Conservation (phyloP, 2,113 vertebrate genomes). For the Hiodon alosoides region DNA sequence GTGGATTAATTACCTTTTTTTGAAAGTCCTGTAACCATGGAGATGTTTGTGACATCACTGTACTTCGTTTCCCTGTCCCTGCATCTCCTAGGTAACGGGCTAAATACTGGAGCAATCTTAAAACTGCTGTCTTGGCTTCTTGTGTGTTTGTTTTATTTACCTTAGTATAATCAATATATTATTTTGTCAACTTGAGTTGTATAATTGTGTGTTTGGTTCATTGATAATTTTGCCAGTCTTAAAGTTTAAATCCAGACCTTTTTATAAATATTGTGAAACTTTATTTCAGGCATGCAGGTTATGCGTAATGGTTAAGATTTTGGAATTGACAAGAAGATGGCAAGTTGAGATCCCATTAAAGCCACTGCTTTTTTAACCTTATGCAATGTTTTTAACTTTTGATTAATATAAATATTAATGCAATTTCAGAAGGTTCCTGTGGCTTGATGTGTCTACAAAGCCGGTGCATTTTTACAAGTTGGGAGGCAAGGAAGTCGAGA, state of each 20-base stretch:
- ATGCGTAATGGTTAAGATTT: too few species aligned
- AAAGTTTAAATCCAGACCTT: conserved; percentile 4
- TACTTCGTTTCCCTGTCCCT: conserved; percentile 4
- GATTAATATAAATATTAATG: too few species aligned
- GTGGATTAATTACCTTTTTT: conserved; percentile 8
- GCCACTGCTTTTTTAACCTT: too few species aligned
- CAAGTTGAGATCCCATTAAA: too few species aligned
- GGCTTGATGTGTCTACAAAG: too few species aligned
- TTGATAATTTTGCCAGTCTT: conserved; percentile 23
- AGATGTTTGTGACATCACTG: conserved; percentile 19
- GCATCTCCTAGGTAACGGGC: conserved; percentile 15
- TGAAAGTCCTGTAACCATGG: background rate
- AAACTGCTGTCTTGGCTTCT: conserved; percentile 57
- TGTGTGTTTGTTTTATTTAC: background rate
- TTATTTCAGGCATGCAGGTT: background rate
- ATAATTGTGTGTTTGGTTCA: background rate
- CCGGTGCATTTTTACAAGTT: too few species aligned
- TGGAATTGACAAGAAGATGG: too few species aligned
- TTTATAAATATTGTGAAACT: background rate
- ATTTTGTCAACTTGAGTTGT: conserved; percentile 2
- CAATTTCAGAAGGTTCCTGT: too few species aligned
- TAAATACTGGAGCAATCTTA: conserved; percentile 38
- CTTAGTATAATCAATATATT: background rate
- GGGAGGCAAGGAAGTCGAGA: too few species aligned
- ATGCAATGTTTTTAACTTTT: too few species aligned